Conservation (phyloP, 2,113 vertebrate species). For the Aplodontia rufa region DNA sequence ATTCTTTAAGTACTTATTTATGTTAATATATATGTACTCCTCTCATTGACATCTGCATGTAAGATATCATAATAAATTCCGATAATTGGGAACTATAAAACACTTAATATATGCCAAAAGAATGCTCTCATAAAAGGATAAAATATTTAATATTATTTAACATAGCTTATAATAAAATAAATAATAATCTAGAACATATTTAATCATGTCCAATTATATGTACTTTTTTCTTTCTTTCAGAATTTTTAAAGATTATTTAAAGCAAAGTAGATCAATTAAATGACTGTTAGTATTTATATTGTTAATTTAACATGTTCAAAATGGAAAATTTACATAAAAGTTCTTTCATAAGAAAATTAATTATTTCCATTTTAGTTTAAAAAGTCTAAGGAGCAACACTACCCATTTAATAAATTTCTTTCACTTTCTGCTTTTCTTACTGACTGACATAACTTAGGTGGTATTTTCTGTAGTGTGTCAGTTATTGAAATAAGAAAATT, state of each 20-base stretch:
- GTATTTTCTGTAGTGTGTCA: neutral
- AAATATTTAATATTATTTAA: neutral
- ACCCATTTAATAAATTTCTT: neutral
- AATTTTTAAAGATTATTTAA: neutral
- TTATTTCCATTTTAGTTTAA: constrained; percentile 26
- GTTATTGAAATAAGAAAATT: constrained; percentile 28
- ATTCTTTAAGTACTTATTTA: no score
- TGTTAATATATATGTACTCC: neutral
- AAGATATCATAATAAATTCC: constrained; percentile 18
- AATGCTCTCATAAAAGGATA: neutral
- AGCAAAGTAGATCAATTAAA: neutral
- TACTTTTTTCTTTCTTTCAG: neutral
- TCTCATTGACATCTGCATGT: neutral
- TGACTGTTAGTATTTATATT: neutral
- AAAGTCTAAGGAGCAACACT: neutral
- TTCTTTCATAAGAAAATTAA: neutral
- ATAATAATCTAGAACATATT: neutral
- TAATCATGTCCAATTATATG: neutral
- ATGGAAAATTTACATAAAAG: neutral
- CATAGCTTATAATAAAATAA: constrained; percentile 6
- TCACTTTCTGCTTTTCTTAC: neutral
- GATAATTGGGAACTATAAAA: neutral
- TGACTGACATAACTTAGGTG: neutral
- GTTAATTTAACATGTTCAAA: neutral
- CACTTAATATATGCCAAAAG: neutral